These are phyloP conservation scores for Anticlea derivata DNA, from an alignment of 2,888 invertebrate species.

Conservation along the genomic window DNA sequence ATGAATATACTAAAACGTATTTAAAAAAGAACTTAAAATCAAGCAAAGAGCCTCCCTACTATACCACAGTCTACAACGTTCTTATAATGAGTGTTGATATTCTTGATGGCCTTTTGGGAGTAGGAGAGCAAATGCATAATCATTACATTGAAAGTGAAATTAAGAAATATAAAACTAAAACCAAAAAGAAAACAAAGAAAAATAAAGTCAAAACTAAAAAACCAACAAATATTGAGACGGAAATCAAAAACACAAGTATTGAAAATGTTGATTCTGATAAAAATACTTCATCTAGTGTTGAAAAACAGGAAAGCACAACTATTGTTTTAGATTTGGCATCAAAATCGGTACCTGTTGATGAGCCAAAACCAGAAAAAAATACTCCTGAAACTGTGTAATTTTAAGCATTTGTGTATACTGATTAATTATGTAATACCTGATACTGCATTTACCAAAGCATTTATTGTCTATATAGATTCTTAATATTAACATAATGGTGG, in stretches of 20 bases:
- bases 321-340: not conserved
- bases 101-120: conserved; percentile 60
- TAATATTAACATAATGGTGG: conserved; percentile 30
- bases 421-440: conserved; percentile 1
- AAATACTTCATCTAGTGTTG: not conserved
- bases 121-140: conserved; percentile 52
- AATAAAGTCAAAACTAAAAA: conserved; percentile 21
- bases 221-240: conserved; percentile 29
- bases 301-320: not conserved
- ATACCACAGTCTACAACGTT: conserved; percentile 58
- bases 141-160: conserved; percentile 38
- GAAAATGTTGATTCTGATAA: not conserved
- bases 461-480: conserved; percentile 27
- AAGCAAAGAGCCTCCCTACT: conserved; percentile 54
- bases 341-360: not conserved
- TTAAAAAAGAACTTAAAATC: conserved; percentile 51
- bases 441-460: conserved; percentile 52
- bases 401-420: not conserved
- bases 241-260: conserved; percentile 13
- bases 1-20: conserved; percentile 53
- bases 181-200: conserved; percentile 38
- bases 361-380: not conserved
- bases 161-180: conserved; percentile 34
- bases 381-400: conserved; percentile 1
- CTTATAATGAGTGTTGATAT: conserved; percentile 63